Base-by-base conservation (phyloP, 2,113 vertebrate genomes). In the Scomber colias region DNA sequence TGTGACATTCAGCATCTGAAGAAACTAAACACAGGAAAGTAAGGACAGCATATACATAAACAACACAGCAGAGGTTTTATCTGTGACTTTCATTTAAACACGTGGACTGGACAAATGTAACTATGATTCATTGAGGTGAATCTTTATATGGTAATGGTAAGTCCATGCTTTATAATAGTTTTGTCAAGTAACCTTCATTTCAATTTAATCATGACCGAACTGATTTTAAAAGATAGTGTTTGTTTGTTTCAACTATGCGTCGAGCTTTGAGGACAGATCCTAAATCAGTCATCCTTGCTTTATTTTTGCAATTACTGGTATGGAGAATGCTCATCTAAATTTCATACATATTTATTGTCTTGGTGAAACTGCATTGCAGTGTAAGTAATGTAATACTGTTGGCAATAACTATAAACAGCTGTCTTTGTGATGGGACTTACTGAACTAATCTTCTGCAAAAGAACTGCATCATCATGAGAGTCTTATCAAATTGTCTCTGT, bases 101-200 rank as follows among this genome's bases (percentile, higher is more conserved):
- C 2, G 50, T 73, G 71, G 78, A 73, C 4, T 30, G 7, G 19
- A 79, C 1, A 84, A 27, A 61, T 0, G 0, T 10, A 3, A 0
- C 0, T 0, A 0, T 1, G 84, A 89, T 67, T 0, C 0, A 50
- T 2, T 68, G 1, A 68, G 21, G 64, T 87, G 2, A 54, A 67
- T 57, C 67, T 87, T 60, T 3, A 45, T 5, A 68, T 89, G 19
- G 0, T 11, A 17, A 77, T 2, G 64, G 87, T 89, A 53, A 74
- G 82, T 87, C 27, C 0, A 2, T 24, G 11, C n/a, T 71, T 35
- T 35, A 35, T 35, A 35, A 35, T 35, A 8, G 35, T 35, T 35
- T 35, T 35, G 5, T 35, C 35, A 35, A 35, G 35, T 35, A 8
- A 1, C 3, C 19, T 53, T 9, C 0, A 7, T 54, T 70, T 73